Evolutionary conservation across 2,888 invertebrate genomes (phyloP), one percentile per base, ranked within the genome.

Genomic region (Tetragonula carbonaria): DNA sequence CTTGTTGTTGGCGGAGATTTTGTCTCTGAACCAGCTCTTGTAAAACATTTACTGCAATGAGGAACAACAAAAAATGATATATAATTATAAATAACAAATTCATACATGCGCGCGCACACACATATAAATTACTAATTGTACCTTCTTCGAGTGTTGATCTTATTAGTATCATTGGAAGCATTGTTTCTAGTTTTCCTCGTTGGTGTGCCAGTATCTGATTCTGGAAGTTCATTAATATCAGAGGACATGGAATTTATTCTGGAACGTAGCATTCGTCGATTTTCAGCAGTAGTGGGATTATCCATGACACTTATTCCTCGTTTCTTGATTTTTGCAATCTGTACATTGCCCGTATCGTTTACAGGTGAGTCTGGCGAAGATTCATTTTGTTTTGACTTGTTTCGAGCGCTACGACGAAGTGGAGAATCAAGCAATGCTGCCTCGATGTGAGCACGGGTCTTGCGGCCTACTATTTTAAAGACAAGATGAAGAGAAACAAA

Each of bases 1-100:
- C 88, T 87, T 8, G 75, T 65, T 50, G 70, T 33, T 5, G 91
- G 85, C 4, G 92, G 81, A 5, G 92, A 90, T 28, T 90, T 91
- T n/a, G 90, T 73, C 76, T 94, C 94, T 21, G 94, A 94, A 13
- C 91, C 92, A 72, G 94, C 93, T 85, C 93, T 91, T 0, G 83
- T 78, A 8, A 70, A 3, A 6, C 81, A 78, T 28, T 62, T 86
- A 65, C 79, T 85, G 23, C 23, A 23, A 23, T 0, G 16, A 8
- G 55, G 18, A 16, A 51, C 21, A 66, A 21, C 53, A 14, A 11
- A 11, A 67, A 50, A 28, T 1, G 28, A 33, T 38, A 11, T 57
- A 2, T 55, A 74, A 38, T 38, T 38, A 38, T 45, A 18, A 28
- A 16, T 4, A 59, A 23, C 8, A 38, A 57, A 57, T 51, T 72